Conservation (phyloP, 2,113 vertebrate genomes). For the Zosterops japonicus region DNA sequence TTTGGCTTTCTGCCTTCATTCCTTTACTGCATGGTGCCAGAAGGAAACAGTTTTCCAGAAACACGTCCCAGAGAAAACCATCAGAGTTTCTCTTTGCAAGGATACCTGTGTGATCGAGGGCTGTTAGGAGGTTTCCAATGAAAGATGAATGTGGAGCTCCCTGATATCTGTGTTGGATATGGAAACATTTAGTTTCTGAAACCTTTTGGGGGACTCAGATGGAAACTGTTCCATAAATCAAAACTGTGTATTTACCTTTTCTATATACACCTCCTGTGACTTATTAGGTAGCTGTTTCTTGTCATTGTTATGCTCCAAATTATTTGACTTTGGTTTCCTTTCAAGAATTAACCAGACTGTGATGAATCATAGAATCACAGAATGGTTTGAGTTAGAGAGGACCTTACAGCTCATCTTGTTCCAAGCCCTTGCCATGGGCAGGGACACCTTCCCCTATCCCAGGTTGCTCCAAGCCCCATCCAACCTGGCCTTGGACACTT, state of each 20-base stretch:
- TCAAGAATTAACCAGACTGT: neutral
- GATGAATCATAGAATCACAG: neutral
- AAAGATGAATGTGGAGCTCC: neutral
- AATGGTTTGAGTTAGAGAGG: neutral
- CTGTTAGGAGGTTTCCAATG: neutral
- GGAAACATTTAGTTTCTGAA: neutral
- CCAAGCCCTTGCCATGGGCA: fast-evolving
- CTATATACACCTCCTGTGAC: neutral
- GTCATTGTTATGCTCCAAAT: neutral
- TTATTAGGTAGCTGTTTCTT: neutral
- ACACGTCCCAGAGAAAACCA: neutral
- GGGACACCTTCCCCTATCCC: fast-evolving
- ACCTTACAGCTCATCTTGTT: neutral
- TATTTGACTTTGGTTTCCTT: neutral
- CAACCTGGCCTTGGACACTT: neutral
- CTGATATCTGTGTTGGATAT: neutral
- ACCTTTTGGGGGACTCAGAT: neutral
- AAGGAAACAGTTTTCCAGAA: neutral
- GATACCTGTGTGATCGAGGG: neutral
- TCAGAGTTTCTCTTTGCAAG: neutral
- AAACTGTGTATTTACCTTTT: neutral
- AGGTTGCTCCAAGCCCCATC: fast-evolving
- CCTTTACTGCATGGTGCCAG: neutral
- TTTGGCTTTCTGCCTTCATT: neutral
- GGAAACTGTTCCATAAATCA: neutral